These are phyloP conservation scores for Poeciliopsis retropinna DNA, from an alignment of 2,113 vertebrate species.

Conservation along the genomic window DNA sequence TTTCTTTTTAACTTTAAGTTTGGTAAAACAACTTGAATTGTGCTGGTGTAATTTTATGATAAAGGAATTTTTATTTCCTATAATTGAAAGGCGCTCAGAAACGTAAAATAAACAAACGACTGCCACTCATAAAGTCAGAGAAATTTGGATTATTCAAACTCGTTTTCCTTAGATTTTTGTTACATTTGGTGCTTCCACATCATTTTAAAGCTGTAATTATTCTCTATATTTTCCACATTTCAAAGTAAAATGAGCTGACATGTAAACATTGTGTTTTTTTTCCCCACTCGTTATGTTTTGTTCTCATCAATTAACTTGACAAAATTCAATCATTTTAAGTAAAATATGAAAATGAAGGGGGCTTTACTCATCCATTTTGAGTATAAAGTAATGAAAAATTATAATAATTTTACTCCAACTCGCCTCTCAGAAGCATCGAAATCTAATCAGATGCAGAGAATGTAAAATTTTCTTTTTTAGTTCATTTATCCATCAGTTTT, in stretches of 20 bases:
- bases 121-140: neutral
- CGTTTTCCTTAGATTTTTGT: neutral
- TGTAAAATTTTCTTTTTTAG: neutral
- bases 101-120: neutral
- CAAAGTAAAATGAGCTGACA: neutral
- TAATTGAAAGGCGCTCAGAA: neutral
- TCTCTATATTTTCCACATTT: neutral
- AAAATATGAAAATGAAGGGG: neutral
- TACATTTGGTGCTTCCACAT: neutral
- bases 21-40: constrained; percentile 32
- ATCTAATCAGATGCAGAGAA: no score
- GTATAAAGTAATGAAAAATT: no score
- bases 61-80: constrained; percentile 4
- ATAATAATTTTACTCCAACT: neutral
- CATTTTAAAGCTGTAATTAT: neutral
- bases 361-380: neutral
- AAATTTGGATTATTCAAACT: neutral
- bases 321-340: neutral
- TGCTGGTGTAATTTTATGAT: constrained; percentile 33
- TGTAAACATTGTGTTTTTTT: neutral
- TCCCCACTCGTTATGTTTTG: neutral
- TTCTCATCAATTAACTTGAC: neutral
- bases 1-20: constrained; percentile 20
- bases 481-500: neutral
- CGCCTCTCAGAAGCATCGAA: no score